Percentiles rank a stretch among this genome's conserved stretches.
phyloP scores from a whole-genome alignment of 2,797 vertebrate species.

The Notamacropus eugenii region DNA sequence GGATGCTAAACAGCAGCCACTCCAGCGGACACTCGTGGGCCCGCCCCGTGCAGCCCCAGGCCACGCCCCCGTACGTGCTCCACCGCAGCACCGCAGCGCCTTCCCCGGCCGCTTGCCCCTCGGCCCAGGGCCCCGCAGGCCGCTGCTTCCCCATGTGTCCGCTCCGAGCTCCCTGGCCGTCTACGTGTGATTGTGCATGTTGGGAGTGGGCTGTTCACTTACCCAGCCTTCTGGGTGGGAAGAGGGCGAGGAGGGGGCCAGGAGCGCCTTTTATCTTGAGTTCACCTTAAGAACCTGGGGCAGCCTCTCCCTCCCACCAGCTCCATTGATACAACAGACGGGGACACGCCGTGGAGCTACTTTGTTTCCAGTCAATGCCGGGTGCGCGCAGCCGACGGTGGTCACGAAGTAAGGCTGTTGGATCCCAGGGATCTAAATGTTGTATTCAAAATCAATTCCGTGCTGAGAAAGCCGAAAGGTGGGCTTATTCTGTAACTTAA shows the following conservation, averaged over 20 bases:
- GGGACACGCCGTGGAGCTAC: background rate
- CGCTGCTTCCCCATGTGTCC: background rate
- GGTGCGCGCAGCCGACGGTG: background rate
- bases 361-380: background rate
- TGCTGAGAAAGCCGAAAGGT: background rate
- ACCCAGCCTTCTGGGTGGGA: rapidly evolving
- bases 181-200: constrained; percentile 67
- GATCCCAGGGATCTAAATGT: background rate
- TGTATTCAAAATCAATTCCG: background rate
- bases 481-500: background rate
- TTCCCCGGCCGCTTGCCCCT: background rate
- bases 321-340: too few relatives aligned
- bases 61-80: constrained; percentile 76
- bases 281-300: background rate
- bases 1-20: background rate
- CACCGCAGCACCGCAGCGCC: constrained; percentile 47
- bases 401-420: background rate
- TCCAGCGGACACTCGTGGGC: background rate
- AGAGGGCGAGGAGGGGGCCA: rapidly evolving
- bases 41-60: constrained; percentile 25
- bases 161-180: background rate
- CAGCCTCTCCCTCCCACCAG: background rate
- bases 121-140: rapidly evolving
- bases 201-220: background rate
- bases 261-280: background rate